Percentiles rank a stretch among this genome's conserved stretches.
These are phyloP conservation scores for Troilus luridus DNA, from an alignment of 2,888 invertebrate species.

Conservation along the genomic window DNA sequence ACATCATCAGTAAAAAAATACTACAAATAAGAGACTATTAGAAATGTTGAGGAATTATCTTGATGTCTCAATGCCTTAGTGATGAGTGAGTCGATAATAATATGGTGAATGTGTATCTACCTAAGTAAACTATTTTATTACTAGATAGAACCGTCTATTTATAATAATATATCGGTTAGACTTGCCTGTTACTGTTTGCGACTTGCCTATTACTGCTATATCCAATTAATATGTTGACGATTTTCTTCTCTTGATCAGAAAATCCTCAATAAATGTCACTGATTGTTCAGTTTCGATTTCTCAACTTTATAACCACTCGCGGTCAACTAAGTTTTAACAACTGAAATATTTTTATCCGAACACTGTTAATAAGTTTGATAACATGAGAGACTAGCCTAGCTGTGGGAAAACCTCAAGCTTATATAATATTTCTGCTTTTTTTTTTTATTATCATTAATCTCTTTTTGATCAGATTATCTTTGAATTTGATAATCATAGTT, in stretches of 20 bases:
- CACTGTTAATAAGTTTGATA: neutral
- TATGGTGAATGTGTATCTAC: no score
- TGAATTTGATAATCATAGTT: constrained; percentile 20
- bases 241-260: neutral
- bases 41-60: no score
- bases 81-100: no score
- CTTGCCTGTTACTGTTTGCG: neutral
- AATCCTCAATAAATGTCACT: neutral
- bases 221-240: neutral
- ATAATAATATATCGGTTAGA: neutral
- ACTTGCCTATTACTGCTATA: constrained; percentile 3
- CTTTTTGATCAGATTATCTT: constrained; percentile 16
- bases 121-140: no score
- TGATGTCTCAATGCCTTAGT: no score
- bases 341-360: neutral
- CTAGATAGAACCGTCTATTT: no score
- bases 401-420: neutral
- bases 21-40: no score
- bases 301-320: neutral
- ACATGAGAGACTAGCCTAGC: neutral
- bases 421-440: constrained; percentile 3
- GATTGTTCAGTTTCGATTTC: neutral
- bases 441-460: neutral
- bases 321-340: neutral
- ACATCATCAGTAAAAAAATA: no score